These are phyloP conservation scores for Xyliphius kryptos DNA, from an alignment of 2,113 vertebrate genomes.

Conservation along the genomic window DNA sequence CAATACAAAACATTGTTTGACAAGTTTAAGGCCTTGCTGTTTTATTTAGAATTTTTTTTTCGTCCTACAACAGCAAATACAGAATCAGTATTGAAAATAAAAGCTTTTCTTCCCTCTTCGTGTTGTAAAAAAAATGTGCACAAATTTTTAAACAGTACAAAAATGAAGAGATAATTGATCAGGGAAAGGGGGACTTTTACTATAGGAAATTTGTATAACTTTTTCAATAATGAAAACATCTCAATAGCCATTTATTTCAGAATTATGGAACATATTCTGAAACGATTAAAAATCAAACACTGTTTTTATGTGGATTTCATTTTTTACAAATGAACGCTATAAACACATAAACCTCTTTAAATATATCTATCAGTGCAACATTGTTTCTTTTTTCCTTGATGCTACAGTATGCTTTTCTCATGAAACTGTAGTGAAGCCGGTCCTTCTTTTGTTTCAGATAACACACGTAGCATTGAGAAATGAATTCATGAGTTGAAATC, in stretches of 20 bases:
- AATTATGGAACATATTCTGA: slow-evolving; percentile 64
- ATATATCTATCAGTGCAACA: slow-evolving; percentile 77
- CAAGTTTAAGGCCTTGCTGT: slow-evolving; percentile 71
- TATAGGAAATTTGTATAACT: slow-evolving; percentile 58
- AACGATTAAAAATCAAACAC: slow-evolving; percentile 59
- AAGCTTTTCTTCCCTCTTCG: slow-evolving; percentile 61
- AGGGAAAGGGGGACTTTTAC: slow-evolving; percentile 56
- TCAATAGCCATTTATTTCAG: slow-evolving; percentile 64
- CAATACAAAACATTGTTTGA: slow-evolving; percentile 47
- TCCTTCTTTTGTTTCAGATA: slow-evolving; percentile 40
- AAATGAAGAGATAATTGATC: slow-evolving; percentile 58
- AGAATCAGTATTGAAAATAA: slow-evolving; percentile 79
- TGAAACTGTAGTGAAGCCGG: slow-evolving; percentile 59
- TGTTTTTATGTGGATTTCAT: slow-evolving; percentile 49
- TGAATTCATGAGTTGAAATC: slow-evolving; percentile 18
- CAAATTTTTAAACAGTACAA: slow-evolving; percentile 68
- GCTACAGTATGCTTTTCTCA: slow-evolving; percentile 91
- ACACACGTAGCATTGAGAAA: slow-evolving; percentile 38
- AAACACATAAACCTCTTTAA: slow-evolving; percentile 74
- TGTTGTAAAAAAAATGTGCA: slow-evolving; percentile 52
- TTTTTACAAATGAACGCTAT: slow-evolving; percentile 68
- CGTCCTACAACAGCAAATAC: slow-evolving; percentile 73
- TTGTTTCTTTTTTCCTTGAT: slow-evolving; percentile 75
- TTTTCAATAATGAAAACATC: slow-evolving; percentile 71
- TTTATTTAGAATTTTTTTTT: slow-evolving; percentile 57